Conservation (phyloP, 2,797 vertebrate genomes). For the Lepidocolaptes lacrymiger region DNA sequence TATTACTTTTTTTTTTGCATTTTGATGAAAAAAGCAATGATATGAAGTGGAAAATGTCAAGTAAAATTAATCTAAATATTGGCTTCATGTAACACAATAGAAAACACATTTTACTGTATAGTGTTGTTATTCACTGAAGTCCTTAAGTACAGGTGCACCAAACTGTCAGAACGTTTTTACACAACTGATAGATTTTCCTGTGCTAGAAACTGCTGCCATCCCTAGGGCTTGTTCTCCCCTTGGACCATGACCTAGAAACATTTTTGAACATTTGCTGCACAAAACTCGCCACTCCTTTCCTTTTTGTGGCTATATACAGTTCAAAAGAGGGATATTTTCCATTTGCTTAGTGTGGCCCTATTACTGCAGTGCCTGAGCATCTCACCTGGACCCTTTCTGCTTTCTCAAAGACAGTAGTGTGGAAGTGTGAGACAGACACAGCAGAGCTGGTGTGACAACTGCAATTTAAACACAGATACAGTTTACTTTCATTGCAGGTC, state of each 20-base stretch:
- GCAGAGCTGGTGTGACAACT: not conserved
- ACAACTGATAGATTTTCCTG: not conserved
- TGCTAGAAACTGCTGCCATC: not conserved
- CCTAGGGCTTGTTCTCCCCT: not conserved
- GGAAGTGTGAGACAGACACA: not conserved
- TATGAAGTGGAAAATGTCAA: conserved; percentile 63
- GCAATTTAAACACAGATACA: accelerated
- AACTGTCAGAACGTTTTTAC: not conserved
- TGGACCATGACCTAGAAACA: not conserved
- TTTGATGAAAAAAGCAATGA: conserved; percentile 59
- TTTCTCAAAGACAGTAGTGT: not conserved
- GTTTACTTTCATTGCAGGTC: accelerated
- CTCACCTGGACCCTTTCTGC: not conserved
- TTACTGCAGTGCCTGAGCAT: not conserved
- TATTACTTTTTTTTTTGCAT: conserved; percentile 60
- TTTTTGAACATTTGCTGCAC: not conserved
- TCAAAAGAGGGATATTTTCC: not conserved
- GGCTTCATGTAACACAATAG: not conserved
- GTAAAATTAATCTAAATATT: conserved; percentile 49
- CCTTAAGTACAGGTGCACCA: conserved; percentile 31
- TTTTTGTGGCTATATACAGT: not conserved
- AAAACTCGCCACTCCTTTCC: not conserved
- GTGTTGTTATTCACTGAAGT: conserved; percentile 37
- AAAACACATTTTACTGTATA: conserved; percentile 54
- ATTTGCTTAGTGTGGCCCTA: accelerated